phyloP scores from a whole-genome alignment of 2,888 invertebrate genomes.

The Sinhomidia bicolor region DNA sequence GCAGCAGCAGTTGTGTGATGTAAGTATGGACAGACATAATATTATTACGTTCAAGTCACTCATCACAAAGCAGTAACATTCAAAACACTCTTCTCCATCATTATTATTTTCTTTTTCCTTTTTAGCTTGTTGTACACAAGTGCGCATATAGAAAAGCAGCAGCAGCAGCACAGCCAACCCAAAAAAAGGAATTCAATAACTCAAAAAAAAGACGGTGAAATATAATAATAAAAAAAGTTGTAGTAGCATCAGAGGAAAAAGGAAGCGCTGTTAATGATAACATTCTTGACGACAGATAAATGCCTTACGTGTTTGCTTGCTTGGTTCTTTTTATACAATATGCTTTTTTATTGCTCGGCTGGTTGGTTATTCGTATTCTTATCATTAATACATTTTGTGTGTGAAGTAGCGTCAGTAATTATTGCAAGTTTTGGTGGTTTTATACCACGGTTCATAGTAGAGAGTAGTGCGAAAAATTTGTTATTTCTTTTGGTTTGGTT shows the following conservation, averaged over 20 bases:
- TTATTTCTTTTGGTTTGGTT: too few relatives aligned
- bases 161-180: too few relatives aligned
- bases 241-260: constrained; percentile 13
- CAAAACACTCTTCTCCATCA: constrained; percentile 61
- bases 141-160: neutral
- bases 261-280: constrained; percentile 60
- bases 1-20: too few relatives aligned
- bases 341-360: neutral
- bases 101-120: constrained; percentile 64
- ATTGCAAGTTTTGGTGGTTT: neutral
- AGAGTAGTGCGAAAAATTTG: constrained; percentile 22
- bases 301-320: neutral
- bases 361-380: too few relatives aligned
- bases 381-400: constrained; percentile 11
- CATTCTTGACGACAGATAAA: constrained; percentile 58
- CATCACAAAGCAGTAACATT: constrained; percentile 52
- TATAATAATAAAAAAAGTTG: constrained; percentile 60
- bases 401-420: neutral
- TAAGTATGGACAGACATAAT: constrained; percentile 43
- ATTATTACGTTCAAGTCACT: constrained; percentile 64
- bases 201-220: constrained; percentile 1
- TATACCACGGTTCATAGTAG: too few relatives aligned
- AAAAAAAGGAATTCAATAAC: neutral
- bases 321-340: neutral
- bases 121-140: neutral